Evolutionary conservation across 2,113 vertebrate species (phyloP).

Genomic region (Theristicus caerulescens): DNA sequence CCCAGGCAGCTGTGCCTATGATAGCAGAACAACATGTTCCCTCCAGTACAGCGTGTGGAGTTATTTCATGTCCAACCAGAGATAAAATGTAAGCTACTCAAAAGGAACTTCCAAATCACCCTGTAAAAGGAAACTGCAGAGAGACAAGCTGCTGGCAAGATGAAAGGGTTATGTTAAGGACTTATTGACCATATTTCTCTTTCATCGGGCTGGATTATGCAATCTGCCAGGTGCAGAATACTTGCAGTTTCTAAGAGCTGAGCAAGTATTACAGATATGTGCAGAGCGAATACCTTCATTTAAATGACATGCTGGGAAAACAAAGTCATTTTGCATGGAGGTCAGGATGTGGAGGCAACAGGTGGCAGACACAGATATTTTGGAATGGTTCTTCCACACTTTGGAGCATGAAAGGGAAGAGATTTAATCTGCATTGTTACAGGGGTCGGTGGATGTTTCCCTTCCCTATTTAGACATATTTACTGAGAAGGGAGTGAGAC

Average conservation of each 20-base stretch:
- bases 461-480: slow-evolving; percentile 24
- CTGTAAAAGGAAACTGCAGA: slow-evolving; percentile 54
- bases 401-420: background rate
- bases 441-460: background rate
- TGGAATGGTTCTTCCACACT: background rate
- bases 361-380: slow-evolving; percentile 19
- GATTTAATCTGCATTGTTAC: slow-evolving; percentile 30
- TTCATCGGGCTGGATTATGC: background rate
- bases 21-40: slow-evolving; percentile 73
- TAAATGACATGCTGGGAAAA: background rate
- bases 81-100: slow-evolving; percentile 68
- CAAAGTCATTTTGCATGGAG: background rate
- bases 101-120: slow-evolving; percentile 51
- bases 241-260: slow-evolving; percentile 46
- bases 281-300: background rate
- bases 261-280: slow-evolving; percentile 32
- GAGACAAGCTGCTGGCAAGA: slow-evolving; percentile 9
- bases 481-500: background rate
- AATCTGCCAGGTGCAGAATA: slow-evolving; percentile 35
- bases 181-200: slow-evolving; percentile 36
- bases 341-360: slow-evolving; percentile 44
- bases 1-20: slow-evolving; percentile 53
- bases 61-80: slow-evolving; percentile 68
- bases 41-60: slow-evolving; percentile 49
- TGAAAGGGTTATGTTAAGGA: slow-evolving; percentile 20